These are phyloP conservation scores for Antheraea assamensis DNA, from an alignment of 2,888 invertebrate genomes.

Conservation along the genomic window DNA sequence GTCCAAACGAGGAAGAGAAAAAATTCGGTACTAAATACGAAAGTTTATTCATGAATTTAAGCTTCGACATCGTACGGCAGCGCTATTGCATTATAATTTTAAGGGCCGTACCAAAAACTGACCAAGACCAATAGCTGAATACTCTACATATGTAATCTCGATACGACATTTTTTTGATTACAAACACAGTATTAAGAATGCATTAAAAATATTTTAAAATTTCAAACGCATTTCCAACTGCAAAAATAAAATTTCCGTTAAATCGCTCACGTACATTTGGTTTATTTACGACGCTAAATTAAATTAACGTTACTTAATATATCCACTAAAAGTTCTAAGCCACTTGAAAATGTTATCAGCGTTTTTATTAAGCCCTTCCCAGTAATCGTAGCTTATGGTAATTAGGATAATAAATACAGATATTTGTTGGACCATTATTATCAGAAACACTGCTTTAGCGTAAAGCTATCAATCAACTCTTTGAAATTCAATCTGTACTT, in stretches of 20 bases:
- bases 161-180: no score
- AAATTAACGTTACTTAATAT: not conserved
- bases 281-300: not conserved
- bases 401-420: conserved; percentile 53
- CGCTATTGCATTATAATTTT: no score
- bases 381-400: conserved; percentile 45
- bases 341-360: conserved; percentile 32
- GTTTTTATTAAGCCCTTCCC: conserved; percentile 38
- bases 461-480: conserved; percentile 73
- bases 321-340: conserved; percentile 24
- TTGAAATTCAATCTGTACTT: conserved; percentile 77
- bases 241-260: no score
- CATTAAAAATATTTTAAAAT: no score
- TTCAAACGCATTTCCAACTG: no score
- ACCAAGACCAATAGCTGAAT: no score
- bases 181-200: no score
- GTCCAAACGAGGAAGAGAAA: not conserved
- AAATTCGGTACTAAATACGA: not conserved
- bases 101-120: not conserved
- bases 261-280: no score
- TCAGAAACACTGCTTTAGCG: conserved; percentile 51
- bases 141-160: no score
- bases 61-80: not conserved
- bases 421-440: conserved; percentile 56
- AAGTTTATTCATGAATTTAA: not conserved